Conservation (phyloP, 2,797 vertebrate species). For the Thamnophis elegans region DNA sequence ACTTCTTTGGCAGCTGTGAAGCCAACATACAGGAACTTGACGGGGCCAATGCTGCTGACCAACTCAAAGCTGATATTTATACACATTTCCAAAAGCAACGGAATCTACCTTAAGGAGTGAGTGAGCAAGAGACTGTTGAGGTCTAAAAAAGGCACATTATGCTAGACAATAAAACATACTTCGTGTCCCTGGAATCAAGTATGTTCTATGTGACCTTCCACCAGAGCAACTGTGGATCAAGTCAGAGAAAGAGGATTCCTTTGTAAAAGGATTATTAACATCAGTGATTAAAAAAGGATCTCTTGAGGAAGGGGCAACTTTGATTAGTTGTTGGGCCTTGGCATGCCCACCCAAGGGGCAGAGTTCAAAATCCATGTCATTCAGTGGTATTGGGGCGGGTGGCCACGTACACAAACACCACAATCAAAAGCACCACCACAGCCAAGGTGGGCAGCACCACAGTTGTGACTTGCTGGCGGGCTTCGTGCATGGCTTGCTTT, state of each 20-base stretch:
- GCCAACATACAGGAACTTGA: conserved; percentile 52
- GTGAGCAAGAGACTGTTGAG: conserved; percentile 53
- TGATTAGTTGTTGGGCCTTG: background rate
- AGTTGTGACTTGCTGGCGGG: conserved; percentile 90
- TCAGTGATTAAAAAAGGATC: conserved; percentile 29
- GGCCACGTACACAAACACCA: conserved; percentile 93
- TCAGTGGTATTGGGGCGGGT: conserved; percentile 85
- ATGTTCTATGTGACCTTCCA: conserved; percentile 68
- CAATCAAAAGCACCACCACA: conserved; percentile 86
- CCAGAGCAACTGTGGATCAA: conserved; percentile 62
- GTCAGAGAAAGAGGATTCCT: conserved; percentile 60
- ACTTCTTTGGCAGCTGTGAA: conserved; percentile 74
- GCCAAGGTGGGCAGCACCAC: conserved; percentile 90
- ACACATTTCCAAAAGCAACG: conserved; percentile 59
- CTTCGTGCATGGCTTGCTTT: conserved; percentile 96
- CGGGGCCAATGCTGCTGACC: conserved; percentile 29
- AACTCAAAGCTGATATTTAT: conserved; percentile 55
- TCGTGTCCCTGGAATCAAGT: conserved; percentile 61
- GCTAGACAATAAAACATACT: conserved; percentile 67
- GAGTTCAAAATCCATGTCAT: conserved; percentile 66
- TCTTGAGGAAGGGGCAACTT: background rate
- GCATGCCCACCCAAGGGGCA: conserved; percentile 40
- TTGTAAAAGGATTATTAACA: conserved; percentile 38
- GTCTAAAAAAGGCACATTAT: conserved; percentile 79
- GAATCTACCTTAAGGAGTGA: conserved; percentile 43